Evolutionary conservation across 2,888 invertebrate genomes (phyloP), one percentile per base, ranked within the genome.

Genomic region (Cryptophagus acutangulus): DNA sequence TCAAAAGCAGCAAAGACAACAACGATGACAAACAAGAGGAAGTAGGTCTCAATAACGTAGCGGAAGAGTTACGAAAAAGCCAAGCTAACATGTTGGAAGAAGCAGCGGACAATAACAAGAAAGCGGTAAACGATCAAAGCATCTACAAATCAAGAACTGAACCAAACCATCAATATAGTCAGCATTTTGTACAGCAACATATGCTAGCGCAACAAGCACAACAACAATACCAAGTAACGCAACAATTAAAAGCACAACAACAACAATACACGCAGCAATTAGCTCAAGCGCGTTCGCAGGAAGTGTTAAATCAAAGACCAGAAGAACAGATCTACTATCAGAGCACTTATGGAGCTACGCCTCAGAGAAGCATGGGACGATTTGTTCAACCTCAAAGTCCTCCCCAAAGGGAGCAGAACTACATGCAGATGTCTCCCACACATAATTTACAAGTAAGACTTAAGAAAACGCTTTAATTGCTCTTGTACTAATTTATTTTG

Each of bases 1-100:
- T 87, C 65, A 83, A 83, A 57, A 79, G 74, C 54, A 78, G 76
- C 28, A 74, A 71, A 39, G 78, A 77, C 16, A 74, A 71, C 43
- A 65, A 70, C 38, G 78, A 78, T 26, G 72, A 71, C 59, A 82
- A 82, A 58, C 75, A 72, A 48, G 78, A 71, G 59, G 74, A 74
- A 58, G 55, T 68, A 2, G 72, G 75, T 53, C 65, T 82, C 36
- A 82, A 82, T 61, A 82, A 82, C 49, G 70, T 72, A 3, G 73
- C 77, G 37, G 81, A 81, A 48, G 81, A 81, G 50, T 65, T 72
- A 31, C 63, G 72, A 43, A 72, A 72, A 49, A 70, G 71, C n/a
- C 69, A 65, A 41, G 62, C 67, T 17, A 69, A 69, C 43, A 58
- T 58, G 4, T 51, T 41, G 10, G 62, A 61, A 14, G 59, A 61